phyloP scores from a whole-genome alignment of 2,113 vertebrate species.

The Ceyx melanurus region DNA sequence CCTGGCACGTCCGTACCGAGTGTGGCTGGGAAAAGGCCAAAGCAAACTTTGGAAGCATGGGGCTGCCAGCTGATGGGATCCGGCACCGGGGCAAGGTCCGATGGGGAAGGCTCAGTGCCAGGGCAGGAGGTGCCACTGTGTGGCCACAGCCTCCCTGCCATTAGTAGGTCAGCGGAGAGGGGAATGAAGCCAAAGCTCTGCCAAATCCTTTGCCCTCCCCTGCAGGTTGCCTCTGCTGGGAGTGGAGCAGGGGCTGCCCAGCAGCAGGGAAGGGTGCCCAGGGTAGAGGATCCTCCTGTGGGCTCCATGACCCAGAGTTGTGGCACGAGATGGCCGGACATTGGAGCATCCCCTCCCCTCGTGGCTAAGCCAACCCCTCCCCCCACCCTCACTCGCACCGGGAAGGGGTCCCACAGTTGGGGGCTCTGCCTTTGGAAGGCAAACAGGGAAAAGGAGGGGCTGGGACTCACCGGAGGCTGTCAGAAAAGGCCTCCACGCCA shows the following conservation, averaged over 20 bases:
- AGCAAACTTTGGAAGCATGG: fast-evolving
- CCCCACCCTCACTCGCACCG: fast-evolving
- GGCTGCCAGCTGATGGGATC: neutral
- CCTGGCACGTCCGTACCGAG: fast-evolving
- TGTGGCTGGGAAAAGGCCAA: neutral
- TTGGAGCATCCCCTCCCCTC: neutral
- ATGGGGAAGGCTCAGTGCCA: fast-evolving
- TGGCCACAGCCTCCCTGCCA: neutral
- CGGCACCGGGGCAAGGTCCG: fast-evolving
- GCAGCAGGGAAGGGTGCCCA: fast-evolving
- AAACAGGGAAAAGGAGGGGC: neutral
- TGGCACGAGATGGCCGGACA: no score
- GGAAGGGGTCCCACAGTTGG: fast-evolving
- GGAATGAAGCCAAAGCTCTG: neutral
- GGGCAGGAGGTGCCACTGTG: fast-evolving
- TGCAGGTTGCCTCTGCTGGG: neutral
- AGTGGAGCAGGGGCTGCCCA: neutral
- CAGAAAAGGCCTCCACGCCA: constrained; percentile 85
- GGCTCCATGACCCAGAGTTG: neutral
- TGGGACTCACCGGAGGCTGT: constrained; percentile 73
- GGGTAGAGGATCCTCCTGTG: fast-evolving
- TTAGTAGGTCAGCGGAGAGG: neutral
- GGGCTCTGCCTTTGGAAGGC: fast-evolving
- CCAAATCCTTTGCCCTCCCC: neutral
- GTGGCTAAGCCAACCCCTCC: fast-evolving